Conservation (phyloP, 2,797 vertebrate genomes). For the Poeciliopsis infans region DNA sequence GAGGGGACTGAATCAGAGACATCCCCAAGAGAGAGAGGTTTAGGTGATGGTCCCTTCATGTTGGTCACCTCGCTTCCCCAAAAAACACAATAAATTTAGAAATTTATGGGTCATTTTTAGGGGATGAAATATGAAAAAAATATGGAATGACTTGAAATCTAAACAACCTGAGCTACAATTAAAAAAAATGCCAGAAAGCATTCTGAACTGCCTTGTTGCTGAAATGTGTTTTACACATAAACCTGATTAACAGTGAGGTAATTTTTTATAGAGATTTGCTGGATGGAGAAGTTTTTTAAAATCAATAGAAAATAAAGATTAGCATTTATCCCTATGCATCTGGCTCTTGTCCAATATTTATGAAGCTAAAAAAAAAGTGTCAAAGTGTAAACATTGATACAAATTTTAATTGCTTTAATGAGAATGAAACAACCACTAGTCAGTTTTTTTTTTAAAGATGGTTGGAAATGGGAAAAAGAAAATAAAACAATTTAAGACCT, state of each 20-base stretch:
- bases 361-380: not conserved
- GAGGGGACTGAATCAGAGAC: too few species aligned
- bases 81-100: too few species aligned
- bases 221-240: too few species aligned
- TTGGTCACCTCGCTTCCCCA: too few species aligned
- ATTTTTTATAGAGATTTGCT: not conserved
- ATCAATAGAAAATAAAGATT: not conserved
- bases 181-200: not conserved
- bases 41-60: too few species aligned
- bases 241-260: not conserved
- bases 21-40: too few species aligned
- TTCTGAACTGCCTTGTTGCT: too few species aligned
- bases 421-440: not conserved
- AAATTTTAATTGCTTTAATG: not conserved
- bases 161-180: not conserved
- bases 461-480: not conserved
- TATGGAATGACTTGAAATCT: not conserved
- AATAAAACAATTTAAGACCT: not conserved
- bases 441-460: not conserved
- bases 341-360: not conserved
- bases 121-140: conserved; percentile 23
- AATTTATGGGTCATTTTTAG: not conserved
- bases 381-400: not conserved
- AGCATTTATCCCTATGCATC: not conserved
- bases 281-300: not conserved